Base-by-base conservation (phyloP, 2,888 invertebrate genomes). In the Embidobia sp. region DNA sequence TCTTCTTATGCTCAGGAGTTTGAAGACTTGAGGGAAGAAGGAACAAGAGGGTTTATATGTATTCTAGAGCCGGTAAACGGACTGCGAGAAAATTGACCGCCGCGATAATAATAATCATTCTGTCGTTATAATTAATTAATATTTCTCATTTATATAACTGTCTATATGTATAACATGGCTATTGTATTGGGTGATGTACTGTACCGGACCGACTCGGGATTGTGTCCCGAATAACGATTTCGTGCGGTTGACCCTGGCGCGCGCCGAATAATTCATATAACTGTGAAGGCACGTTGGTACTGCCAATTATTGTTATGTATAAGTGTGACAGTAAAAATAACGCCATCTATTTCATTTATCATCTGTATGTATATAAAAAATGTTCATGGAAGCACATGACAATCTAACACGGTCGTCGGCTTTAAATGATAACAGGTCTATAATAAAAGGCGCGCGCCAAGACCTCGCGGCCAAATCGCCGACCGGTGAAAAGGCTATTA, bases 271-370 rank as follows among this genome's bases (percentile, higher is more conserved):
- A 77, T 73, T 77, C 66, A 61, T 77, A 73, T 66, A 64, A 64
- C 74, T 70, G 74, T 61, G 74, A 78, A 78, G 78, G 78, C 74
- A 78, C 78, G 78, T 70, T 78, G 78, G 78, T 78, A 66, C 70
- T 69, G 73, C 78, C 78, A 66, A 35, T 66, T 61, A 64, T 78
- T 53, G 69, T 69, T 69, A 59, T 59, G 57, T 67, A 70, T 70
- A 74, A 63, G 61, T 67, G 77, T 63, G 77, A 78, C 64, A 73
- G 78, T 78, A 74, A 78, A 78, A 78, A 78, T 78, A 78, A 78
- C 64, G 69, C 74, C 74, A 78, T 74, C 63, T 74, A 77, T 74
- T 57, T 44, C 37, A 48, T 55, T 51, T 22, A 63, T 77, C 33
- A n/a, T n/a, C n/a, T n/a, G n/a, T n/a, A n/a, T 69, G 73, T 51